Evolutionary conservation across 37 sponge, comb jelly and placozoan genomes (phyloP), one percentile per base, ranked within the genome.

Genomic region (Hormiphora californensis): DNA sequence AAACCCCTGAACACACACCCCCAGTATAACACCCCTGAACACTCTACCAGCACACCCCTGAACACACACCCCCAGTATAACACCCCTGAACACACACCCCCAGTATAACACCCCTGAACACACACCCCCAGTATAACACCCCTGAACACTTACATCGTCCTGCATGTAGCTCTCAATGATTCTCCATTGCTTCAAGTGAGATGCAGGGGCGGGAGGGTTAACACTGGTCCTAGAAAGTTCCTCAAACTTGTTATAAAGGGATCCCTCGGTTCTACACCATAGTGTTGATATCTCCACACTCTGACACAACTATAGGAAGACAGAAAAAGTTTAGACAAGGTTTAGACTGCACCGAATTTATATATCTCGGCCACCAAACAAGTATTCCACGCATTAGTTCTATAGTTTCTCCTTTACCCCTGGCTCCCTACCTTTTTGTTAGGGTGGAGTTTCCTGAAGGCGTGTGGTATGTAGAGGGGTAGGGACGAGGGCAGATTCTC

Each of bases 61-160:
- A n/a, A n/a, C n/a, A n/a, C n/a, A n/a, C n/a, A n/a, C n/a, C n/a
- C n/a, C n/a, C n/a, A n/a, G n/a, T n/a, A n/a, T n/a, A n/a, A n/a
- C n/a, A n/a, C n/a, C n/a, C n/a, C n/a, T n/a, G n/a, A n/a, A n/a
- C n/a, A n/a, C n/a, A n/a, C n/a, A n/a, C n/a, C n/a, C n/a, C n/a
- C n/a, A n/a, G n/a, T n/a, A n/a, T n/a, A n/a, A n/a, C n/a, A n/a
- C n/a, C n/a, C n/a, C n/a, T n/a, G n/a, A n/a, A n/a, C n/a, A n/a
- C n/a, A n/a, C n/a, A n/a, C n/a, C n/a, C n/a, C n/a, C n/a, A n/a
- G n/a, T n/a, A n/a, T n/a, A n/a, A n/a, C n/a, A n/a, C n/a, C n/a
- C n/a, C n/a, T n/a, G n/a, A n/a, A n/a, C n/a, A 73, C 81, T 73
- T 28, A 73, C 44, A 39, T 73, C 81, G 25, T 73, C 81, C 81